phyloP scores from a whole-genome alignment of 37 sponge, comb jelly and placozoan genomes.

The Bolinopsis microptera region DNA sequence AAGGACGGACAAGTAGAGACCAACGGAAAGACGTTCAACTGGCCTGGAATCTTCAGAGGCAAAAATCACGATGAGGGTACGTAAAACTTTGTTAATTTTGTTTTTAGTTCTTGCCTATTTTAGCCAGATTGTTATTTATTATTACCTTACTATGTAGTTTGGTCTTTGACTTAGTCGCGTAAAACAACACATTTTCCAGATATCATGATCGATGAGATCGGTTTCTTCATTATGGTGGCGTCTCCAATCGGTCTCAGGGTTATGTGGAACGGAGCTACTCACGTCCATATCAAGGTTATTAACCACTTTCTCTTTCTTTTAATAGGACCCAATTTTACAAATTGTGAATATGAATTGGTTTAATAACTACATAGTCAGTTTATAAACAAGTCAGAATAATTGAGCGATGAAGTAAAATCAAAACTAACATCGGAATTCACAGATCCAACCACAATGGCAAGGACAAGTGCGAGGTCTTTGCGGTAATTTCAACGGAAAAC shows the following conservation, averaged over 20 bases:
- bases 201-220: constrained; percentile 1
- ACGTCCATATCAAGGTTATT: constrained; percentile 56
- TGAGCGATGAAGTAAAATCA: too few relatives aligned
- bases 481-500: constrained; percentile 68
- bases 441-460: constrained; percentile 16
- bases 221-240: constrained; percentile 61
- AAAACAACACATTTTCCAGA: constrained; percentile 33
- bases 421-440: too few relatives aligned
- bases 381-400: too few relatives aligned
- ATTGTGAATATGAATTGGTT: too few relatives aligned
- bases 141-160: not conserved
- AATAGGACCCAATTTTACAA: too few relatives aligned
- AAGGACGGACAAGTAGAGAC: constrained; percentile 11
- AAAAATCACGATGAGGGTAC: not conserved
- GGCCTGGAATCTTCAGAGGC: not conserved
- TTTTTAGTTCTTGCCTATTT: not conserved
- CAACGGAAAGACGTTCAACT: constrained; percentile 1
- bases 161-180: too few relatives aligned
- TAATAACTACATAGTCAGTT: too few relatives aligned
- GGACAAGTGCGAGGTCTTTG: constrained; percentile 38
- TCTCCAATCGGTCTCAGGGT: constrained; percentile 57
- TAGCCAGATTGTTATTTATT: not conserved
- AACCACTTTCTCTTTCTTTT: too few relatives aligned
- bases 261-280: constrained; percentile 66
- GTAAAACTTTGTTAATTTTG: not conserved